Percentiles rank a stretch among this genome's conserved stretches.
phyloP scores from a whole-genome alignment of 2,797 vertebrate species.

The Antrozous pallidus region DNA sequence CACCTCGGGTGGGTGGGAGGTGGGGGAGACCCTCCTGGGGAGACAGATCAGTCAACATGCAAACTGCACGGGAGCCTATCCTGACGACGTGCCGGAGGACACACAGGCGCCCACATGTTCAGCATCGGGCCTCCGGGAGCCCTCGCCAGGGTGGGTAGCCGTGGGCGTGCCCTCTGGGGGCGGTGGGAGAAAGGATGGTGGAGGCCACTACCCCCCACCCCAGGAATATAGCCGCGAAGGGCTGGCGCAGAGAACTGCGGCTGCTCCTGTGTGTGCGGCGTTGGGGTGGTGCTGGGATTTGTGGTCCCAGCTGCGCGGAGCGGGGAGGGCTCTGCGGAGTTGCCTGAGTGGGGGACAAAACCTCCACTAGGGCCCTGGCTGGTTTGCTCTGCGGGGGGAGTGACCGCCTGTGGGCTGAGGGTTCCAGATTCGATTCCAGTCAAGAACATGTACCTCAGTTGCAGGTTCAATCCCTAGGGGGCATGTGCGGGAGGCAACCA shows the following conservation, averaged over 20 bases:
- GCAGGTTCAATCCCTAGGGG: too few species aligned
- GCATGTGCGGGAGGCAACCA: too few species aligned
- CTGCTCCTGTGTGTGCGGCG: fast-evolving
- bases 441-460: too few species aligned
- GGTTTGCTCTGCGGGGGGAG: too few species aligned
- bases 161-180: too few species aligned
- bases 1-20: not conserved
- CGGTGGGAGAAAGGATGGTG: too few species aligned
- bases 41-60: not conserved
- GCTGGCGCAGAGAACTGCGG: too few species aligned
- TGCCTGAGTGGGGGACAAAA: not conserved
- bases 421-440: too few species aligned
- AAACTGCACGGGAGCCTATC: not conserved
- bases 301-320: fast-evolving
- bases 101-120: not conserved
- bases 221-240: not conserved
- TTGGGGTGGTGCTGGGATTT: not conserved
- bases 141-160: too few species aligned
- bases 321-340: not conserved
- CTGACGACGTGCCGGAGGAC: not conserved
- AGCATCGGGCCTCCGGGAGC: not conserved
- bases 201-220: not conserved
- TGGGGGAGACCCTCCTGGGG: not conserved
- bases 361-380: fast-evolving
- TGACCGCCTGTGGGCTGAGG: too few species aligned